Evolutionary conservation across 2,113 vertebrate species (phyloP), one percentile per base, ranked within the genome.

Genomic region (Vulpes vulpes): DNA sequence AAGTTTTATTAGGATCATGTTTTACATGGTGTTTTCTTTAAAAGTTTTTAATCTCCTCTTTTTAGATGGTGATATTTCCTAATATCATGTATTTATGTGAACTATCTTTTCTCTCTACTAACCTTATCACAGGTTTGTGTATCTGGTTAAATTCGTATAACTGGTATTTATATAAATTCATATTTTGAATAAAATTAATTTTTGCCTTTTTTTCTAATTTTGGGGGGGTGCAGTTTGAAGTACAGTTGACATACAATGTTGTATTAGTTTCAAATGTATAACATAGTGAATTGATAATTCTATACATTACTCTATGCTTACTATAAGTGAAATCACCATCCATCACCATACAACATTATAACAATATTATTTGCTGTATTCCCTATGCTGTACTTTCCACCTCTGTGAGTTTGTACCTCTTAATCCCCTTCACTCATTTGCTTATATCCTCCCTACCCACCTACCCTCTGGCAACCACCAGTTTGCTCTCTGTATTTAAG

Each of bases 171-270:
- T 59, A 27, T n/a, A 81, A 93, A 53, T 38, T 81, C 43, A 25
- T 86, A 73, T 60, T 95, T 93, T 83, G 12, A 93, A 38, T 74
- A 73, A 90, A 95, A 93, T 51, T 73, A 74, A 86, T 90, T 93
- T 65, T 32, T 81, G 16, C n/a, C 10, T 71, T 25, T 49, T 49
- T 76, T 49, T 25, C 43, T 49, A 76, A 49, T 25, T 32, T 65
- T 64, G 11, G 64, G 38, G 38, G 38, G n/a, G 12, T 1, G 11
- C 22, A 76, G 23, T 49, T 8, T 49, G 38, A 76, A 27, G 22
- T 76, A 49, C 22, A 49, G 22, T 16, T 76, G 73, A 76, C 73
- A 76, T 76, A 25, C 23, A 76, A 27, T 76, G 38, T 76, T 76
- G 8, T 49, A 8, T 49, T 76, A 76, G 38, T 76, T 76, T 49